These are phyloP conservation scores for Phyllostomus hastatus DNA, from an alignment of 2,113 vertebrate species.

Conservation along the genomic window DNA sequence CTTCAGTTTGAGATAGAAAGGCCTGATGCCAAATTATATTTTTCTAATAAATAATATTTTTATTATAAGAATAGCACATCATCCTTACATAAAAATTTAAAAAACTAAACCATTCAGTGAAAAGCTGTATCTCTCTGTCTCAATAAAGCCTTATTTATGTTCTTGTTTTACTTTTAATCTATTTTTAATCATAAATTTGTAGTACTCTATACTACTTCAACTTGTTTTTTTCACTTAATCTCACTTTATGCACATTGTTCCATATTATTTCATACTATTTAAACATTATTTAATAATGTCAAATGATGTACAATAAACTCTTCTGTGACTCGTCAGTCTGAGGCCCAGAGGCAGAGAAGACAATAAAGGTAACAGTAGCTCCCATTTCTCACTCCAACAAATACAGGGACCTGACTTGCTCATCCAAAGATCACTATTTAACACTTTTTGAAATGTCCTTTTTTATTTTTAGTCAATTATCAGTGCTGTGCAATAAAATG, in stretches of 20 bases:
- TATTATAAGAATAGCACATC: neutral
- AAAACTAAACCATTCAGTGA: neutral
- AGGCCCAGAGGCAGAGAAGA: neutral
- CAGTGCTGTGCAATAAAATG: neutral
- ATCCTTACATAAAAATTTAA: neutral
- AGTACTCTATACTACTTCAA: neutral
- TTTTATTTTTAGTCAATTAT: neutral
- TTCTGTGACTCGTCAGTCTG: neutral
- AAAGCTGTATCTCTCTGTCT: neutral
- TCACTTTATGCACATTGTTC: neutral
- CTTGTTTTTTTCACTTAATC: neutral
- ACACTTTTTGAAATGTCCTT: neutral
- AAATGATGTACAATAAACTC: neutral
- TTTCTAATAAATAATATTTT: neutral
- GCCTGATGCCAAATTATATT: neutral
- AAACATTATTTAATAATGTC: neutral
- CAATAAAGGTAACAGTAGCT: neutral
- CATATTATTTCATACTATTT: neutral
- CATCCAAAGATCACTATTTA: neutral
- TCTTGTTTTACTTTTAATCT: neutral
- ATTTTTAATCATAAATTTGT: neutral
- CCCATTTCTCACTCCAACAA: conserved; percentile 8
- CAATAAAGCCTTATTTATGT: neutral
- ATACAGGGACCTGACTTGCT: neutral
- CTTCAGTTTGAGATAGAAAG: neutral